phyloP scores from a whole-genome alignment of 1,140 invertebrate genomes.

The Pseudomyrmex flavicornis region DNA sequence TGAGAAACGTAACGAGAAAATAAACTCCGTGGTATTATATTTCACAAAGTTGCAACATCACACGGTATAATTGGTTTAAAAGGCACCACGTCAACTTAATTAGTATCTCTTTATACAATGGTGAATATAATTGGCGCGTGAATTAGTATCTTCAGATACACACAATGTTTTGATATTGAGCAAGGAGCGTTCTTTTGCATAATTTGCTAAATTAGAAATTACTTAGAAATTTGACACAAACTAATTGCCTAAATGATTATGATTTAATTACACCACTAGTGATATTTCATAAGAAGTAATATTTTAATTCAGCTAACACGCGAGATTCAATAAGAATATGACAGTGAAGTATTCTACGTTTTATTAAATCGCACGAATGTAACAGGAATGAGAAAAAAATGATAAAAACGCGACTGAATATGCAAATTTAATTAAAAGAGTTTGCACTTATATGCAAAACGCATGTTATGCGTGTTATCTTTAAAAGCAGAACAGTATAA shows the following conservation, averaged over 20 bases:
- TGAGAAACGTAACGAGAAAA: background rate
- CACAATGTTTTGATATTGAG: background rate
- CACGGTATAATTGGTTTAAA: slow-evolving; percentile 43
- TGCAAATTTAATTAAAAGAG: background rate
- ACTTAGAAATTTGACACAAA: too few relatives aligned
- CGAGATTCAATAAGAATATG: background rate
- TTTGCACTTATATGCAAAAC: background rate
- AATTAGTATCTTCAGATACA: background rate
- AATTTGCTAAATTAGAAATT: slow-evolving; percentile 17
- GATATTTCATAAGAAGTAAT: slow-evolving; percentile 3
- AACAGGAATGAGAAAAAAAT: background rate
- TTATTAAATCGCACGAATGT: background rate
- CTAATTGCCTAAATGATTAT: slow-evolving; percentile 3
- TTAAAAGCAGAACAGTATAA: background rate
- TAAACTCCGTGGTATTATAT: background rate
- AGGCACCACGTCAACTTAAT: slow-evolving; percentile 27
- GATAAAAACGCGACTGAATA: background rate
- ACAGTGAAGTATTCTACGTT: background rate
- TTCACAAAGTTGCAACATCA: background rate
- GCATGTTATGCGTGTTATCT: background rate
- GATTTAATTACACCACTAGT: background rate
- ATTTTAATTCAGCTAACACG: background rate
- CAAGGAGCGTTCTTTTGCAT: background rate
- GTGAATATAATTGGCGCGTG: background rate
- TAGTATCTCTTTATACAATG: slow-evolving; percentile 5